These are phyloP conservation scores for Lampropteryx suffumata DNA, from an alignment of 2,888 invertebrate species.

Conservation along the genomic window DNA sequence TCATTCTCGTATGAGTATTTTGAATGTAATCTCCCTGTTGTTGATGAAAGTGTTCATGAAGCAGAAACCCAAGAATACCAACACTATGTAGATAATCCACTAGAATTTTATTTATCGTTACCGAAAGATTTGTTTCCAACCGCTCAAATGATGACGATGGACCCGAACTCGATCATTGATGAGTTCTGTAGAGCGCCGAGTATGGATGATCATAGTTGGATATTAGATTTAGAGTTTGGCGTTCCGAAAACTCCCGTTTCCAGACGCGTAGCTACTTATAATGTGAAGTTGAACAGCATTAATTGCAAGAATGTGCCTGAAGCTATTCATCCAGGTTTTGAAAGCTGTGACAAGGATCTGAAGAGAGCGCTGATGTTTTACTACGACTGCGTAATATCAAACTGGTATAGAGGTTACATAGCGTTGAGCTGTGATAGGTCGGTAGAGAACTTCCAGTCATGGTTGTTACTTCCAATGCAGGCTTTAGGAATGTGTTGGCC, in stretches of 20 bases:
- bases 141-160: constrained; percentile 49
- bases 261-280: constrained; percentile 56
- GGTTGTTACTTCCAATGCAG: constrained; percentile 59
- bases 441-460: constrained; percentile 63
- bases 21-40: constrained; percentile 13
- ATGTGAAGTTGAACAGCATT: constrained; percentile 57
- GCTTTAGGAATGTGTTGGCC: constrained; percentile 66
- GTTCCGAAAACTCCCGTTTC: constrained; percentile 49
- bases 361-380: constrained; percentile 55
- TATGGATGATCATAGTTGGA: constrained; percentile 52
- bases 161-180: constrained; percentile 65
- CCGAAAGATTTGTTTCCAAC: constrained; percentile 59
- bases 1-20: constrained; percentile 12
- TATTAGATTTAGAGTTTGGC: constrained; percentile 66
- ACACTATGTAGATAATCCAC: constrained; percentile 29
- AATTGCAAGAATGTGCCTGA: constrained; percentile 57
- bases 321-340: constrained; percentile 64
- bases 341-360: constrained; percentile 54
- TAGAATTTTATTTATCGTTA: constrained; percentile 51
- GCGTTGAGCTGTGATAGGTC: constrained; percentile 50
- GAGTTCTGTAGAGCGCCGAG: constrained; percentile 55
- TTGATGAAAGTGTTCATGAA: constrained; percentile 7
- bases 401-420: constrained; percentile 62
- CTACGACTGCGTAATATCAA: constrained; percentile 58
- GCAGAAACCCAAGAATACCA: constrained; percentile 3